Evolutionary conservation across 2,888 invertebrate species (phyloP).

Genomic region (Tenthredo distinguenda): DNA sequence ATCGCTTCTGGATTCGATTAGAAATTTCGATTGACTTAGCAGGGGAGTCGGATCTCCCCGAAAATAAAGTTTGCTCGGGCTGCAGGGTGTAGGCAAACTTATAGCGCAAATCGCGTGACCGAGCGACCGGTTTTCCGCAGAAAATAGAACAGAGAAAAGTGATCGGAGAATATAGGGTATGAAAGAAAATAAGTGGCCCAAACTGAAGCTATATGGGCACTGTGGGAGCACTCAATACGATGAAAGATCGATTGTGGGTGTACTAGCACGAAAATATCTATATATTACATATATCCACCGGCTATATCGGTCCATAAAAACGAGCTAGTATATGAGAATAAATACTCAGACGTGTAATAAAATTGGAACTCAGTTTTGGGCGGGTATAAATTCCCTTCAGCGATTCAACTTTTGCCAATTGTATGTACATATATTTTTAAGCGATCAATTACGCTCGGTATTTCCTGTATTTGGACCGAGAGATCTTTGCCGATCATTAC

Average conservation of each 20-base stretch:
- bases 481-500: not conserved
- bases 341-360: conserved; percentile 51
- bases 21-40: not conserved
- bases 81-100: not conserved
- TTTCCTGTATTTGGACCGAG: not conserved
- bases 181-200: conserved; percentile 21
- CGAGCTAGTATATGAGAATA: not conserved
- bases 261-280: not conserved
- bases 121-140: conserved; percentile 11
- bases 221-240: conserved; percentile 5
- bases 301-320: not conserved
- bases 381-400: conserved; percentile 45
- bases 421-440: not conserved
- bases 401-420: conserved; percentile 14
- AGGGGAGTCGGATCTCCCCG: not conserved
- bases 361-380: conserved; percentile 34
- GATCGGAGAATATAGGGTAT: not conserved
- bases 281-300: not conserved
- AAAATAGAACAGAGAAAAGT: conserved; percentile 8
- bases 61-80: not conserved
- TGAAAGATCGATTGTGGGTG: conserved; percentile 37
- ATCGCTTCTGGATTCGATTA: not conserved
- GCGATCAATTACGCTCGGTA: not conserved
- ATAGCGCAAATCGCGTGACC: conserved; percentile 35
- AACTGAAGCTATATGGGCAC: not conserved